Evolutionary conservation across 2,113 vertebrate species (phyloP).

Genomic region (Anolis sagrei): DNA sequence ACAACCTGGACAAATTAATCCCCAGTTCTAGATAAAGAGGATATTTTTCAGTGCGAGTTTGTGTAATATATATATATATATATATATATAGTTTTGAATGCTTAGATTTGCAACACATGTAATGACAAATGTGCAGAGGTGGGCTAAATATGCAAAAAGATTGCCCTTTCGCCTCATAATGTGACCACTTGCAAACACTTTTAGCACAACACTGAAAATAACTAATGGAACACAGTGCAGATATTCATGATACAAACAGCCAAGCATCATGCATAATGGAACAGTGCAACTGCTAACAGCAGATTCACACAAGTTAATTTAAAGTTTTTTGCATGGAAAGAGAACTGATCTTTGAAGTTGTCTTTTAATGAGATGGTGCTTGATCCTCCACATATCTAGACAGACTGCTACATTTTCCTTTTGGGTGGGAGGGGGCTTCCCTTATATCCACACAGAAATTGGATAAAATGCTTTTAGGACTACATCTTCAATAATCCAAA

Average conservation of each 20-base stretch:
- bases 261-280: slow-evolving; percentile 82
- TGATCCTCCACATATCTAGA: slow-evolving; percentile 78
- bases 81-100: slow-evolving; percentile 32
- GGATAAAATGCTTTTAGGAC: no score
- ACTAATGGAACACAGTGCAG: slow-evolving; percentile 71
- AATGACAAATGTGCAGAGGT: slow-evolving; percentile 68
- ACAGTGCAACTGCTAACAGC: slow-evolving; percentile 80
- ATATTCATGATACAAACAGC: slow-evolving; percentile 75
- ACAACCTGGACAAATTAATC: no score
- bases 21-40: not conserved
- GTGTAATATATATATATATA: not conserved
- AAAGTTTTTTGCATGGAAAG: slow-evolving; percentile 86
- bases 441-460: no score
- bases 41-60: not conserved
- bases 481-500: no score
- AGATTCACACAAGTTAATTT: slow-evolving; percentile 79
- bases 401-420: slow-evolving; percentile 65
- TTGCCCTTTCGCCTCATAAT: slow-evolving; percentile 74
- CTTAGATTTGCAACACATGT: slow-evolving; percentile 45
- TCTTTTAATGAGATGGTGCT: slow-evolving; percentile 82
- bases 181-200: slow-evolving; percentile 73
- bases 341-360: slow-evolving; percentile 82
- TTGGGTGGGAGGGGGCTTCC: no score
- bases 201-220: slow-evolving; percentile 71
- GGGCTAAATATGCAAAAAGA: slow-evolving; percentile 73